Evolutionary conservation across 1,140 invertebrate species (phyloP), one percentile per base, ranked within the genome.

Genomic region (Penaeus japonicus): DNA sequence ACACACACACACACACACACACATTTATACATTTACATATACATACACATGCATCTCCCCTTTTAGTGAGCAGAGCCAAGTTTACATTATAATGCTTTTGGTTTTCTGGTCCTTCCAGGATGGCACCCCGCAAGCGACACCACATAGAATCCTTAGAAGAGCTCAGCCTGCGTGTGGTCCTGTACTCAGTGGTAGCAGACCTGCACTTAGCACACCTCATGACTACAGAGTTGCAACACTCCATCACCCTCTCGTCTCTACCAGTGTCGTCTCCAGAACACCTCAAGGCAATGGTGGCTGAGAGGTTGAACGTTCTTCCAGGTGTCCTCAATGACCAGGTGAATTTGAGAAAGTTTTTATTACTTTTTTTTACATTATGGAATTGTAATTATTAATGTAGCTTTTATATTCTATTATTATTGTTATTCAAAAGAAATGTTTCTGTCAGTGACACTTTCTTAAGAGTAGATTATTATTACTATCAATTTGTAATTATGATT

Each of bases 291-390:
- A 39, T 77, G 47, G 84, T 85, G 18, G 32, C 84, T 30, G 73
- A 22, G 18, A 53, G 84, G 12, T 30, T 85, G 10, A 17, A 47
- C 2, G 35, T 35, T 35, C 73, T 85, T 10, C 84, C 84, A 55
- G 84, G 84, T 53, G 55, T 85, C 32, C 47, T 85, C 20, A 85
- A 85, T 85, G 84, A 85, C 70, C 84, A 85, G 84, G 84, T 85
- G 57, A 10, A 22, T 54, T 0, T n/a, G 54, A 22, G 22, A 32
- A 22, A n/a, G 0, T 24, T 82, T 17, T 17, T 30, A 15, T 4
- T 15, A n/a, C 24, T 17, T 17, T 55, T 82, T 54, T 81, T 35
- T 24, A 81, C 10, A 54, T 18, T 17, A 7, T 30, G n/a, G 47
- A 10, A 20, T 59, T 32, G 27, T 32, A 82, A 30, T 27, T n/a